Percentiles rank a stretch among this genome's conserved stretches.
Conservation (phyloP, 1,140 invertebrate genomes). For the Bathynomus jamesi region DNA sequence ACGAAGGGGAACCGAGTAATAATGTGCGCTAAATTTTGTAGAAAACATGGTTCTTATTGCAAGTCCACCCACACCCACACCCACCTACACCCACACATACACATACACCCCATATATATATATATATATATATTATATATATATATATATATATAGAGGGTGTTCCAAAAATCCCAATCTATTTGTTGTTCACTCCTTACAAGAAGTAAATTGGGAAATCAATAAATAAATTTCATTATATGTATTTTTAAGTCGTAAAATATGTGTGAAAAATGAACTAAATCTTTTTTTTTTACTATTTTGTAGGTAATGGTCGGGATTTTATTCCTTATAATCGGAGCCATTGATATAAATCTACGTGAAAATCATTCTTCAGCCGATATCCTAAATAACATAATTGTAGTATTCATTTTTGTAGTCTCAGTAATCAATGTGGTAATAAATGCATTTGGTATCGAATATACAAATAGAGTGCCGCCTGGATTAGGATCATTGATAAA, state of each 20-base stretch:
- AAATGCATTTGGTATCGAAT: conserved; percentile 75
- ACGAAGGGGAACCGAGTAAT: too few relatives aligned
- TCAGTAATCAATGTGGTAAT: conserved; percentile 69
- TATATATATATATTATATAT: conserved; percentile 50
- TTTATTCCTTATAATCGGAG: conserved; percentile 67
- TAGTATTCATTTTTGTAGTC: conserved; percentile 68
- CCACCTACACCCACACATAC: too few relatives aligned
- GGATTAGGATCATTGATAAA: too few relatives aligned
- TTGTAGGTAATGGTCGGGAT: conserved; percentile 64
- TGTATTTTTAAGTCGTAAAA: not conserved
- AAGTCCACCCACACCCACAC: too few relatives aligned
- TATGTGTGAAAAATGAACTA: not conserved
- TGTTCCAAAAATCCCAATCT: too few relatives aligned
- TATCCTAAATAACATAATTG: conserved; percentile 67
- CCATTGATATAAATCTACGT: conserved; percentile 62
- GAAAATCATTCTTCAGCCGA: conserved; percentile 59
- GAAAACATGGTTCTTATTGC: conserved; percentile 4
- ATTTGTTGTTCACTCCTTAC: too few relatives aligned
- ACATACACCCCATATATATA: too few relatives aligned
- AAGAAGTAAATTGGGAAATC: too few relatives aligned
- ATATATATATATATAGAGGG: not conserved
- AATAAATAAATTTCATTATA: not conserved
- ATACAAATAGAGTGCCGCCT: too few relatives aligned
- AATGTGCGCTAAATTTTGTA: too few relatives aligned
- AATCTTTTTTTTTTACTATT: not conserved